Conservation (phyloP, 1,140 invertebrate species). For the Melipona quadrifasciata region DNA sequence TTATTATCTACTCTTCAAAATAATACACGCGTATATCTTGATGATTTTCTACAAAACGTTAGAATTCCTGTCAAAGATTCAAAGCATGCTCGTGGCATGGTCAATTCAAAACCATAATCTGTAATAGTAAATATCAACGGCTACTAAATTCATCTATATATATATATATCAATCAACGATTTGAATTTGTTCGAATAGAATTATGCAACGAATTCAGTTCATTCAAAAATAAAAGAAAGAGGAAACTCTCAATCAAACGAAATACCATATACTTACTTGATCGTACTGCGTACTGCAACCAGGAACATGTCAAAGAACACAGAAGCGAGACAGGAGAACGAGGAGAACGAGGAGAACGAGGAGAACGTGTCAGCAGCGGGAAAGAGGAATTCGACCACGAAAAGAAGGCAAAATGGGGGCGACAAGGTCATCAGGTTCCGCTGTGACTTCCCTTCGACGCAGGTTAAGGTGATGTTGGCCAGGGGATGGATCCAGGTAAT, state of each 20-base stretch:
- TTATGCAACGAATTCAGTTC: neutral
- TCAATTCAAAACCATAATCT: too few relatives aligned
- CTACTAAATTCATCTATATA: neutral
- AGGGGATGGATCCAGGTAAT: conserved; percentile 74
- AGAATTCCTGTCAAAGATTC: too few relatives aligned
- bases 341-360: neutral
- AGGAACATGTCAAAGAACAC: conserved; percentile 17
- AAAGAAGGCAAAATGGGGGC: conserved; percentile 31
- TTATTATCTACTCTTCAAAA: too few relatives aligned
- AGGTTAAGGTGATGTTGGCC: conserved; percentile 69
- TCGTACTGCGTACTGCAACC: too few relatives aligned
- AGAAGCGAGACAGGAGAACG: neutral
- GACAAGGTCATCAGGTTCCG: conserved; percentile 68
- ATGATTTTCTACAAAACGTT: too few relatives aligned
- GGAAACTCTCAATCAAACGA: neutral
- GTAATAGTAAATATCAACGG: too few relatives aligned
- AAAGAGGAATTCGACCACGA: neutral
- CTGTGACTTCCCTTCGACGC: conserved; percentile 70
- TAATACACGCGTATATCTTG: too few relatives aligned
- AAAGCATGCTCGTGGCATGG: too few relatives aligned
- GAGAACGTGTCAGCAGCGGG: neutral
- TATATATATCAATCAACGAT: neutral
- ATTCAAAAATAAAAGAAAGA: too few relatives aligned
- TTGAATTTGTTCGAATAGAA: neutral
- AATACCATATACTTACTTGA: neutral